Conservation (phyloP, 2,113 vertebrate species). For the Machaerirhynchus nigripectus region DNA sequence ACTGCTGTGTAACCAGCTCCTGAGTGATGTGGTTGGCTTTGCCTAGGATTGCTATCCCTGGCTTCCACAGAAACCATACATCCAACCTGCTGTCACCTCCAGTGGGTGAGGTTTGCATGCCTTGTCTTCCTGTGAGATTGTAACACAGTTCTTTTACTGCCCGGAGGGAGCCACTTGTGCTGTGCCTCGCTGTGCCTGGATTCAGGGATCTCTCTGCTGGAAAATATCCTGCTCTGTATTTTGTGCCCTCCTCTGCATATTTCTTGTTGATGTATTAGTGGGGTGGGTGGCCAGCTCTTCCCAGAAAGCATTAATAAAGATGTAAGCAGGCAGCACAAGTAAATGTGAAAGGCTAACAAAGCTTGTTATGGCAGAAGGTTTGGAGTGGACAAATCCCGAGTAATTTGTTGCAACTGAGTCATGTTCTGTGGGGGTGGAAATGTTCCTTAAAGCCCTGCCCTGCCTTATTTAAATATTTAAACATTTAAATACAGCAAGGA, state of each 20-base stretch:
- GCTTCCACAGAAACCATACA: neutral
- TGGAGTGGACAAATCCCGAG: neutral
- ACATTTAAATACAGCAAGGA: neutral
- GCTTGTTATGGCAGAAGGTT: neutral
- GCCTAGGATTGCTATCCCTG: neutral
- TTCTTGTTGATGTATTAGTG: neutral
- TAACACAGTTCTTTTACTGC: neutral
- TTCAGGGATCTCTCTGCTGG: neutral
- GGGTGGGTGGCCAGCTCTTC: neutral
- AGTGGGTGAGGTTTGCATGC: neutral
- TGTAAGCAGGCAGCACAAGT: neutral
- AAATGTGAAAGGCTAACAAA: neutral
- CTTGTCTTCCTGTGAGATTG: neutral
- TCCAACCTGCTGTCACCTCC: neutral
- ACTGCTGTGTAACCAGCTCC: neutral
- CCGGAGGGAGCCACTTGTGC: neutral
- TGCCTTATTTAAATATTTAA: neutral
- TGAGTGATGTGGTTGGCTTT: constrained; percentile 8
- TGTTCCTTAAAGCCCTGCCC: neutral
- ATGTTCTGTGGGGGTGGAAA: neutral
- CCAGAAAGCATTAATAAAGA: neutral
- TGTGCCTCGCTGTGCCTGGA: neutral
- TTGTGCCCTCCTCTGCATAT: neutral
- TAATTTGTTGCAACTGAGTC: constrained; percentile 7
- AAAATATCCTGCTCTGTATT: neutral